phyloP scores from a whole-genome alignment of 1,140 invertebrate genomes.

The Zaprionus inermis region DNA sequence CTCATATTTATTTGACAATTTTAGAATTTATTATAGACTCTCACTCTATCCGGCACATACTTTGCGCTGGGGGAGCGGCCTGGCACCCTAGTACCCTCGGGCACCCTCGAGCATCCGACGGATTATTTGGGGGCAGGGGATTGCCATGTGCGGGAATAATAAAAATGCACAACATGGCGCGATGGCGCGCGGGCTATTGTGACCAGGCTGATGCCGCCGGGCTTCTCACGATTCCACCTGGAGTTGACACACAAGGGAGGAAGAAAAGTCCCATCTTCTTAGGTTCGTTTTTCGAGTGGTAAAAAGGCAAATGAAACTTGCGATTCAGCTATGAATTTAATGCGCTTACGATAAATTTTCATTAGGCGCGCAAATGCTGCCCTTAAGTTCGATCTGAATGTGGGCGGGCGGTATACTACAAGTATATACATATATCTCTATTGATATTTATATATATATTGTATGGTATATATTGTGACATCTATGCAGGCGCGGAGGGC shows the following conservation, averaged over 20 bases:
- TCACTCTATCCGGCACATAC: background rate
- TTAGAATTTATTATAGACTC: constrained; percentile 65
- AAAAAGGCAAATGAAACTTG: constrained; percentile 52
- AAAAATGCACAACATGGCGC: constrained; percentile 74
- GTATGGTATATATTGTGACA: background rate
- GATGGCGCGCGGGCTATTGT: constrained; percentile 24
- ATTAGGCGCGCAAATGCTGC: constrained; percentile 65
- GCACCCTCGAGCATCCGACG: background rate
- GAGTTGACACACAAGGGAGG: background rate
- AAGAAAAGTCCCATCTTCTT: background rate
- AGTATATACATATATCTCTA: background rate
- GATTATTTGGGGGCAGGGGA: background rate
- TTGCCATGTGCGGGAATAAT: constrained; percentile 57
- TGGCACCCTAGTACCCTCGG: background rate
- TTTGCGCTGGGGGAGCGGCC: background rate
- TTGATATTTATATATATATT: background rate
- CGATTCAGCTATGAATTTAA: constrained; percentile 68
- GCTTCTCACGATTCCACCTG: background rate
- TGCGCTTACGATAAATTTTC: constrained; percentile 76
- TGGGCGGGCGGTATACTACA: background rate
- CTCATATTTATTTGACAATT: constrained; percentile 74
- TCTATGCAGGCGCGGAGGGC: constrained; percentile 23
- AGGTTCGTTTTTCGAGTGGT: constrained; percentile 32
- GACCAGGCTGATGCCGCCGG: constrained; percentile 7
- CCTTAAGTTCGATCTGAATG: constrained; percentile 63